Evolutionary conservation across 2,797 vertebrate species (phyloP).

Genomic region (Characodon lateralis): DNA sequence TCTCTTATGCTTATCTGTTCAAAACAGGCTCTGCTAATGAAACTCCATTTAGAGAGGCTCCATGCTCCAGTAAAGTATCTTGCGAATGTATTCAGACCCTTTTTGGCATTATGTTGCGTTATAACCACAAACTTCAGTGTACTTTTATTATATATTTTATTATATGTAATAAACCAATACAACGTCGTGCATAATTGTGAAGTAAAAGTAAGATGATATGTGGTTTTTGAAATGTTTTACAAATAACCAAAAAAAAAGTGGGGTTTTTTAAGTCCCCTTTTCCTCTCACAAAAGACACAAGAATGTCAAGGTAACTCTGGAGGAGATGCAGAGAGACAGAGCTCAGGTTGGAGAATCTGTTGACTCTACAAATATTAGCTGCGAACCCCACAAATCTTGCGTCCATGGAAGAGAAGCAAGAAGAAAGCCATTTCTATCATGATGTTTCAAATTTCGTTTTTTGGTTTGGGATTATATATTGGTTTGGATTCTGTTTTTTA

Average conservation of each 20-base stretch:
- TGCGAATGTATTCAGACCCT: background rate
- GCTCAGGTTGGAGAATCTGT: background rate
- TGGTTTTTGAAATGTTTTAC: background rate
- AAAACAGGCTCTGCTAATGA: slow-evolving; percentile 70
- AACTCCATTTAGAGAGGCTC: slow-evolving; percentile 59
- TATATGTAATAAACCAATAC: background rate
- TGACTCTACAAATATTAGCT: background rate
- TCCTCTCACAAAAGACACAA: background rate
- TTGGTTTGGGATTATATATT: background rate
- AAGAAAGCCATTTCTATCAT: background rate
- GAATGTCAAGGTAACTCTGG: background rate
- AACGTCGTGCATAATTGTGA: background rate
- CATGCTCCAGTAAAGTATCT: slow-evolving; percentile 28
- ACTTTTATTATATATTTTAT: background rate
- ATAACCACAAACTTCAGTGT: background rate
- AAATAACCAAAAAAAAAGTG: background rate
- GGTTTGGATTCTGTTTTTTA: background rate
- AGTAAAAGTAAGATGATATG: background rate
- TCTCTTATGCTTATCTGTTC: slow-evolving; percentile 63
- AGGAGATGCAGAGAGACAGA: background rate
- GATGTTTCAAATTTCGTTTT: background rate
- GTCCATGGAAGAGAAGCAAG: background rate
- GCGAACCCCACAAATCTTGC: background rate
- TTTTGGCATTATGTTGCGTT: background rate
- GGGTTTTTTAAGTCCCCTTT: background rate